Base-by-base conservation (phyloP, 2,797 vertebrate species). In the Aulostomus chinensis region DNA sequence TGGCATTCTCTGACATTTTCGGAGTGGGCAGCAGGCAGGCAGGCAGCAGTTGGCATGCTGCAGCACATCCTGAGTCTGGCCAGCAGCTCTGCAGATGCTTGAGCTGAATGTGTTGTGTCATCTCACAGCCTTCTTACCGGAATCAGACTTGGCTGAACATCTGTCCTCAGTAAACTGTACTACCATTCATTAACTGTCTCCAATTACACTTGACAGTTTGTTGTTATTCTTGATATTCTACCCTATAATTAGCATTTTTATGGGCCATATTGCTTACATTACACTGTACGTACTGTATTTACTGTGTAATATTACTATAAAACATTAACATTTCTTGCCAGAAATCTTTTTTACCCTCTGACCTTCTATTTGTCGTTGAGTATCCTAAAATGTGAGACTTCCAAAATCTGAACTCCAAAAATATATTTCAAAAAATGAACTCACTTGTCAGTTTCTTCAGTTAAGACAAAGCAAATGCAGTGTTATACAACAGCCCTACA, bases 81-180 rank as follows among this genome's bases (percentile, higher is more conserved):
- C 78, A 59, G 68, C 55, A 68, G 60, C 31, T 48, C 55, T 62
- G 63, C 78, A 80, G 76, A 83, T 80, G 68, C 57, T 71, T 63
- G 58, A 78, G 62, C 50, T 54, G 40, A 64, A 77, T 18, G 42
- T 54, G 68, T 81, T 85, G 75, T 80, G 77, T 83, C 79, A 85
- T 79, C 57, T 75, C 39, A 32, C 66, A 53, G 59, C 50, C 56
- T 34, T 49, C 24, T 84, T 84, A 73, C 75, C 14, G 77, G 83
- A 87, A 86, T 77, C 58, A 54, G 58, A 46, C 43, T 59, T 71
- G 73, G 69, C 80, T 69, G 64, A 70, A 75, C 62, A 63, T 54
- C 61, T 60, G 63, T 67, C 58, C 53, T 68, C 60, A 61, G 68
- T 32, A 38, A 59, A 65, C 32, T 5, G 2, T 15, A 18, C 10